phyloP scores from a whole-genome alignment of 2,113 vertebrate species.

The Paradoxurus hermaphroditus region DNA sequence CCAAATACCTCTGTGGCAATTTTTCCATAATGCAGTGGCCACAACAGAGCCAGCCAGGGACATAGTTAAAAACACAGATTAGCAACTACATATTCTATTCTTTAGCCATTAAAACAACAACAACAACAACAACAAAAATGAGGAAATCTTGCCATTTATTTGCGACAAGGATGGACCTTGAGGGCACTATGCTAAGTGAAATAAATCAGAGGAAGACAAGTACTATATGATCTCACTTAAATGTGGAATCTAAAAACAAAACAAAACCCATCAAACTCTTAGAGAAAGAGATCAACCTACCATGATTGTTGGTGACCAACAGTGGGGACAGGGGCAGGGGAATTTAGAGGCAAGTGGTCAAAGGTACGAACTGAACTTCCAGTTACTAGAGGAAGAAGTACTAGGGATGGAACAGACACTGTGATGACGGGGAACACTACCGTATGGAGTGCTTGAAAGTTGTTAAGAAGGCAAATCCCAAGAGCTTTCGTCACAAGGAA shows the following conservation, averaged over 20 bases:
- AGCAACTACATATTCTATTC: neutral
- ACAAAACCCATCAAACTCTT: neutral
- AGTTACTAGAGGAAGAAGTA: neutral
- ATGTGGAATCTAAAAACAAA: neutral
- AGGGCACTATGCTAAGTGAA: neutral
- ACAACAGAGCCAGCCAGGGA: neutral
- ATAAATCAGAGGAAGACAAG: neutral
- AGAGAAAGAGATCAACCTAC: neutral
- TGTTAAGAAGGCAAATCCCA: neutral
- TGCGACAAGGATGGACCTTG: neutral
- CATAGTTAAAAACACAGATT: neutral
- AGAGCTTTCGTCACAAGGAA: neutral
- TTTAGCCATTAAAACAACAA: too few species aligned
- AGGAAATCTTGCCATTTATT: too few species aligned
- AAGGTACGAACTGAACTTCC: neutral
- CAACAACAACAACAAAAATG: too few species aligned
- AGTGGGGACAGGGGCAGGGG: neutral
- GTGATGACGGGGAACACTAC: neutral
- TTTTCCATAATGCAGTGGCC: neutral
- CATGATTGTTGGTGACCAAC: neutral
- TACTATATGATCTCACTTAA: too few species aligned
- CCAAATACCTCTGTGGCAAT: neutral
- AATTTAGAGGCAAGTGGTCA: neutral
- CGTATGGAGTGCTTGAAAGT: neutral
- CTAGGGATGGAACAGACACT: too few species aligned